Evolutionary conservation across 2,113 vertebrate genomes (phyloP), one percentile per base, ranked within the genome.

Genomic region (Gracilinanus agilis): DNA sequence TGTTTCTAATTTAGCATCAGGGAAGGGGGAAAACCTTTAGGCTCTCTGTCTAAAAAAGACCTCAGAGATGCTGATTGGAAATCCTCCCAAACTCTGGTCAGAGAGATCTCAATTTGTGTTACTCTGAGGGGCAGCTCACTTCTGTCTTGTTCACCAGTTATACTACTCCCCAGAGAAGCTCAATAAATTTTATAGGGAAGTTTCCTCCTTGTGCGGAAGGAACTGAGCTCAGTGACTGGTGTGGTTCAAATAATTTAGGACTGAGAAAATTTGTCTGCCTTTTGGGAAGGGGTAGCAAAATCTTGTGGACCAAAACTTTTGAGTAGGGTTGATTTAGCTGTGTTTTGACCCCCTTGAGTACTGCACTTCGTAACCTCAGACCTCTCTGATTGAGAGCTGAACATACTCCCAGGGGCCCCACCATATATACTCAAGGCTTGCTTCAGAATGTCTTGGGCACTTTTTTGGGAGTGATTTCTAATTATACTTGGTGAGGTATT

Each of bases 151-250:
- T 97, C 96, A 89, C 96, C 95, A 96, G 96, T 96, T 88, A 9
- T 93, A 94, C 89, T 96, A n/a, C 97, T 98, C 96, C 97, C 92
- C 92, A 95, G 97, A 98, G 93, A 83, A 67, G 92, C 93, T 96
- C 96, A 94, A 10, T 97, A 96, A 90, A 96, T 97, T 95, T 98
- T 96, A 96, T 55, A 97, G 96, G 93, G 75, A 94, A 90, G 34
- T 96, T 97, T 96, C 95, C 97, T 97, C 93, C 97, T 98, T n/a
- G 93, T 91, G 96, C 91, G 54, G 96, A 97, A 97, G 95, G 94
- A 96, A 90, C 88, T 92, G 44, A 96, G 89, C 90, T 54, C 93
- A 58, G 2, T 61, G 55, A 94, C 90, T 97, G 91, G 93, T 97
- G 61, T 90, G 92, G 6, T 97, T 97, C 97, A 54, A 90, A 53